These are phyloP conservation scores for Narcine bancroftii DNA, from an alignment of 2,113 vertebrate genomes.

Conservation along the genomic window DNA sequence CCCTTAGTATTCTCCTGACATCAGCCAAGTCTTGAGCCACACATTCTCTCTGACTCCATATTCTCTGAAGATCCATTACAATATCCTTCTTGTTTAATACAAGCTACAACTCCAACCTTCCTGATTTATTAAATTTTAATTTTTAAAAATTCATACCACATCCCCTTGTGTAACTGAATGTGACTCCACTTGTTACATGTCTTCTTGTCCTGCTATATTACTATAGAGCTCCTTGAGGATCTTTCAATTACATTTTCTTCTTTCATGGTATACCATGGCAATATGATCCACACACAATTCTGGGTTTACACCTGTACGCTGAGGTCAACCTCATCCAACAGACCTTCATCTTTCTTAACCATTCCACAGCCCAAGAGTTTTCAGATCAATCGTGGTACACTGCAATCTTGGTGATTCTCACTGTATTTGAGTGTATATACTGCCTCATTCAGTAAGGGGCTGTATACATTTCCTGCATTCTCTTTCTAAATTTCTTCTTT, in stretches of 20 bases:
- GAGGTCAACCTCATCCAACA: not conserved
- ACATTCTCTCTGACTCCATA: not conserved
- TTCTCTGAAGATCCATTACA: not conserved
- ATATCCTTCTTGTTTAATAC: not conserved
- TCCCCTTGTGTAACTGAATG: not conserved
- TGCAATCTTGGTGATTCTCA: not conserved
- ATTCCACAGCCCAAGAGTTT: not conserved
- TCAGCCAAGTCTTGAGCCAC: not conserved
- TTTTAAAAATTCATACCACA: too few species aligned
- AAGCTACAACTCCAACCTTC: not conserved
- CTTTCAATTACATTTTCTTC: not conserved
- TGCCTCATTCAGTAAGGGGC: too few species aligned
- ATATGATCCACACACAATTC: not conserved
- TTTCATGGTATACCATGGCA: not conserved
- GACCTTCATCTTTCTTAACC: not conserved
- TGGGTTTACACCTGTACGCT: not conserved
- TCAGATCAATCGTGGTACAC: not conserved
- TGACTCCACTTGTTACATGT: not conserved
- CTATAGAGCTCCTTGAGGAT: not conserved
- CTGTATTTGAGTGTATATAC: not conserved
- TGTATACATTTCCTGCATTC: not conserved
- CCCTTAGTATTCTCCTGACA: not conserved
- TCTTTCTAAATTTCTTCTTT: not conserved
- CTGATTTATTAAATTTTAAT: too few species aligned
- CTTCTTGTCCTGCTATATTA: not conserved